Percentiles rank a stretch among this genome's conserved stretches.
phyloP scores from a whole-genome alignment of 1,140 invertebrate species.

The Ericerus pela region DNA sequence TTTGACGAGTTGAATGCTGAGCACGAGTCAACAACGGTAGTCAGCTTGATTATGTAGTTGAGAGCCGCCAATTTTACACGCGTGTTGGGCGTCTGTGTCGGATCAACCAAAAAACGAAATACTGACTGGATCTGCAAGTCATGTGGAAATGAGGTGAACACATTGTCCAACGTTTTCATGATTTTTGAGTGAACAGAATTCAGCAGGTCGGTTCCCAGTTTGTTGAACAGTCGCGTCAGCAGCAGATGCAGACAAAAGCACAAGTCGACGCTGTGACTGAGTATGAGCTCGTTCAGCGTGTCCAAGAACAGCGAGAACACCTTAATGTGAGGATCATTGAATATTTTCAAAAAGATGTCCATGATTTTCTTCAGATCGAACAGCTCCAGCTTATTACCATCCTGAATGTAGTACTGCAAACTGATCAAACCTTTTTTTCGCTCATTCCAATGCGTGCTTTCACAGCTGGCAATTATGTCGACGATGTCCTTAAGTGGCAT shows the following conservation, averaged over 20 bases:
- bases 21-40: constrained; percentile 36
- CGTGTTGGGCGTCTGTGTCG: constrained; percentile 75
- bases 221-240: constrained; percentile 61
- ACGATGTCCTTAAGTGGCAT: constrained; percentile 53
- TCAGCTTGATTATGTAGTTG: constrained; percentile 55
- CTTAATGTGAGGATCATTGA: constrained; percentile 94
- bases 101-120: constrained; percentile 66
- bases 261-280: constrained; percentile 69
- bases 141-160: constrained; percentile 47
- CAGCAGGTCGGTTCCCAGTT: constrained; percentile 76
- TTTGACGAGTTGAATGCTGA: constrained; percentile 29
- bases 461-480: constrained; percentile 74
- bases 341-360: constrained; percentile 89
- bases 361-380: constrained; percentile 64
- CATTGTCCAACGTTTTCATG: constrained; percentile 66
- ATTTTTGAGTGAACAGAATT: constrained; percentile 82
- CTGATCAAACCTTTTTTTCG: constrained; percentile 79
- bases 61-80: constrained; percentile 66
- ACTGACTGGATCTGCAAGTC: constrained; percentile 46
- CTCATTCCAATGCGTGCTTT: constrained; percentile 78
- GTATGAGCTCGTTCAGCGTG: constrained; percentile 72
- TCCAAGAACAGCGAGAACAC: constrained; percentile 85
- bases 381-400: constrained; percentile 48
- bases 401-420: constrained; percentile 56
- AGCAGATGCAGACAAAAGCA: constrained; percentile 83